A percentile compares a stretch with the other conserved stretches of the same genome.
Evolutionary conservation across 2,797 vertebrate genomes (phyloP).

Genomic region (Craterocephalus amniculus): DNA sequence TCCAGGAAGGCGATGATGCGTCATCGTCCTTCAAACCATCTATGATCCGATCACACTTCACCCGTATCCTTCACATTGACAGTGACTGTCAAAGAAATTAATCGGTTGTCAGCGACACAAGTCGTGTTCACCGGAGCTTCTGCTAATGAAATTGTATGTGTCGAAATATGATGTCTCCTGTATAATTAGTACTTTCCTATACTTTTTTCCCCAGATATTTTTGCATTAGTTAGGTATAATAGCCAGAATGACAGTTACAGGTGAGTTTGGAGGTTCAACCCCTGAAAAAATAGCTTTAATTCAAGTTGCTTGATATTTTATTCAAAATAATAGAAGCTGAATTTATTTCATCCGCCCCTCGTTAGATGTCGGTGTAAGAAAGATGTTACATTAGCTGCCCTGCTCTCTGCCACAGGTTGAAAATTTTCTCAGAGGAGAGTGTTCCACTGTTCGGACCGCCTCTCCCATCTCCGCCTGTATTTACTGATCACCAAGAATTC

Average conservation of each 20-base stretch:
- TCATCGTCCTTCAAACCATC: constrained; percentile 96
- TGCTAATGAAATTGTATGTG: not conserved
- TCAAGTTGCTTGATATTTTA: not conserved
- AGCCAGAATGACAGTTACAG: constrained; percentile 97
- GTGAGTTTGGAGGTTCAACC: constrained; percentile 73
- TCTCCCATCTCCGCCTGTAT: constrained; percentile 94
- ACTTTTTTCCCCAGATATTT: constrained; percentile 89
- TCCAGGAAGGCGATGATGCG: constrained; percentile 97
- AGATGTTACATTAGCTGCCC: constrained; percentile 10
- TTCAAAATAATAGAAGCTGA: not conserved
- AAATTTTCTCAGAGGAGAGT: constrained; percentile 99
- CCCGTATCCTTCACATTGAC: constrained; percentile 90
- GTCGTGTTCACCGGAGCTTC: not conserved
- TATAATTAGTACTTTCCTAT: constrained; percentile 60
- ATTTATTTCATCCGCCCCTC: not conserved
- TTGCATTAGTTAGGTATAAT: constrained; percentile 98
- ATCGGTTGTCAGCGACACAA: constrained; percentile 11
- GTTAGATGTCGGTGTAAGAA: not conserved
- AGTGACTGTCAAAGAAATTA: constrained; percentile 20
- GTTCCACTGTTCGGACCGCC: constrained; percentile 98
- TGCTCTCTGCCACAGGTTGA: constrained; percentile 86
- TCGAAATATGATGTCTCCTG: not conserved
- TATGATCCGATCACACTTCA: constrained; percentile 99
- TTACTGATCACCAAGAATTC: constrained; percentile 99
- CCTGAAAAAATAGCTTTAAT: not conserved